Percentiles rank a stretch among this genome's conserved stretches.
phyloP scores from a whole-genome alignment of 2,888 invertebrate species.

The Nephrotoma flavescens region DNA sequence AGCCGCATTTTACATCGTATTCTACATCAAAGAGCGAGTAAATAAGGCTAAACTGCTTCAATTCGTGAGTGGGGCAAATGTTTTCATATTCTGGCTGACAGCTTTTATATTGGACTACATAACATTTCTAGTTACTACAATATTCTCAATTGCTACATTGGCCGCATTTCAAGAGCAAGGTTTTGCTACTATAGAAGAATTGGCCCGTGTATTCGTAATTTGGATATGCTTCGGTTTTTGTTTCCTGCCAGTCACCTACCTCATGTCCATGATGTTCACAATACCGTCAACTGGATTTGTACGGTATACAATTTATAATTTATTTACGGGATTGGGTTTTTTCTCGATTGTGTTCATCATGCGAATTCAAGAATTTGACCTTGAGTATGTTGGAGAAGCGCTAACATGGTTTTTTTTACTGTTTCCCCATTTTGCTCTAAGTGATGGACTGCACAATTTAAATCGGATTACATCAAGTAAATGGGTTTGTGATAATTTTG shows the following conservation, averaged over 20 bases:
- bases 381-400: conserved; percentile 39
- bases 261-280: conserved; percentile 51
- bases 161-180: conserved; percentile 49
- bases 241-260: conserved; percentile 57
- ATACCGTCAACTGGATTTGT: conserved; percentile 65
- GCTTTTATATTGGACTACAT: conserved; percentile 40
- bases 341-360: conserved; percentile 56
- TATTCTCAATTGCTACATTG: conserved; percentile 46
- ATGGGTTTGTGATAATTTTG: not conserved
- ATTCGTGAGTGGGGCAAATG: conserved; percentile 57
- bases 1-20: conserved; percentile 45
- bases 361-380: conserved; percentile 40
- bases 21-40: conserved; percentile 43
- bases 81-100: conserved; percentile 54
- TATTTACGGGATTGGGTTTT: conserved; percentile 56
- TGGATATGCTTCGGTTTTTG: conserved; percentile 43
- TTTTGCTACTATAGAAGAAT: conserved; percentile 17
- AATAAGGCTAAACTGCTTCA: conserved; percentile 61
- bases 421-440: conserved; percentile 55
- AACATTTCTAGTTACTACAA: conserved; percentile 50
- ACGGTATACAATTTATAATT: conserved; percentile 52
- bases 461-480: not conserved
- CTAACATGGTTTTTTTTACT: conserved; percentile 53
- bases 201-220: conserved; percentile 13
- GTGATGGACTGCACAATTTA: conserved; percentile 26